phyloP scores from a whole-genome alignment of 2,888 invertebrate species.

The Hedya salicella region DNA sequence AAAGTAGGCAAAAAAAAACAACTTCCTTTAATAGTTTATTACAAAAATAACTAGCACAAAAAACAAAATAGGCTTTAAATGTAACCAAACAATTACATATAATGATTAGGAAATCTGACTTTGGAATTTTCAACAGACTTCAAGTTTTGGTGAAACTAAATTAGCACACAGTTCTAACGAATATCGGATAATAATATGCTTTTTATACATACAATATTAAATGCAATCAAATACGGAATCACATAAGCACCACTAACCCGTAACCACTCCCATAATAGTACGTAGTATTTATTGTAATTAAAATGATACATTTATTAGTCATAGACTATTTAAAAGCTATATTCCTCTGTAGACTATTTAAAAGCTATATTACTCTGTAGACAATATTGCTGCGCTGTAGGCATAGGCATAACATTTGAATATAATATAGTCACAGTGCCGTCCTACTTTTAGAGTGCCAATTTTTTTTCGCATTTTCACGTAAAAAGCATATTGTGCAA shows the following conservation, averaged over 20 bases:
- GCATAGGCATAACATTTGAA: no score
- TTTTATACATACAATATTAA: constrained; percentile 19
- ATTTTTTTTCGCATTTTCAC: no score
- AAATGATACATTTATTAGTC: neutral
- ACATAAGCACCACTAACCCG: constrained; percentile 30
- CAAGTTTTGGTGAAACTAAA: constrained; percentile 10
- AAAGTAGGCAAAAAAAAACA: constrained; percentile 12
- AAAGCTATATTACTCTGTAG: neutral
- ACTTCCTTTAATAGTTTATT: constrained; percentile 48
- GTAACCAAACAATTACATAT: constrained; percentile 13
- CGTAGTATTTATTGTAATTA: neutral
- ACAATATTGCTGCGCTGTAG: neutral
- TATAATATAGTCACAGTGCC: no score
- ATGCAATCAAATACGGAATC: constrained; percentile 35
- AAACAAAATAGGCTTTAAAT: constrained; percentile 28
- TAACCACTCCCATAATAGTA: constrained; percentile 10
- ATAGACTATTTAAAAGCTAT: neutral
- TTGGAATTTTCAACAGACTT: constrained; percentile 31
- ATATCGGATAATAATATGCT: constrained; percentile 9
- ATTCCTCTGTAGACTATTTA: neutral
- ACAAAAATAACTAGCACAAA: constrained; percentile 57
- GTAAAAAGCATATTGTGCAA: no score
- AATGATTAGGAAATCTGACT: constrained; percentile 29
- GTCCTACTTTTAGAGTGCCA: no score
- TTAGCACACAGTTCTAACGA: neutral